A percentile compares a stretch with the other conserved stretches of the same genome.
Evolutionary conservation across 2,113 vertebrate species (phyloP).

Genomic region (Leuciscus idus): DNA sequence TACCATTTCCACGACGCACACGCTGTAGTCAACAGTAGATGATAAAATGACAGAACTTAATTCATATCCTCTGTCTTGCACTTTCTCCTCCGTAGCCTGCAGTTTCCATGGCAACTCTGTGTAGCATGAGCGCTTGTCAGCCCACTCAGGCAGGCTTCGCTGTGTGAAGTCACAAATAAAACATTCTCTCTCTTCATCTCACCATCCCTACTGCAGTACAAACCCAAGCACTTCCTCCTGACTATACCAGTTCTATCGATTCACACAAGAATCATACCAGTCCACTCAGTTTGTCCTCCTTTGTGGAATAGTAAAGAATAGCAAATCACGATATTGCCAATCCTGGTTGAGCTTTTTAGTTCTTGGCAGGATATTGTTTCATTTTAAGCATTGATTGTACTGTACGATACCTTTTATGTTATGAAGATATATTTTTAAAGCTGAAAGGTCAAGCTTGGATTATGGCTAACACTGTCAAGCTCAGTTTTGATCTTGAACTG

Average conservation of each 20-base stretch:
- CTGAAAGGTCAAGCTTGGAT: too few relatives aligned
- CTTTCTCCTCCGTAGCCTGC: constrained; percentile 64
- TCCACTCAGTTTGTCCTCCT: constrained; percentile 15
- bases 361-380: not conserved
- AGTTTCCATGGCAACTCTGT: constrained; percentile 78
- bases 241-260: constrained; percentile 35
- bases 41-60: constrained; percentile 64
- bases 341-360: not conserved
- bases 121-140: constrained; percentile 76
- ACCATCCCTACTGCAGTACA: constrained; percentile 41
- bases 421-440: not conserved
- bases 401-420: not conserved
- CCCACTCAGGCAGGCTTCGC: constrained; percentile 72
- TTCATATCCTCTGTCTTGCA: constrained; percentile 65
- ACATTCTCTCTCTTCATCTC: constrained; percentile 54
- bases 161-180: constrained; percentile 64
- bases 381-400: not conserved
- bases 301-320: not conserved
- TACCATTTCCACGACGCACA: constrained; percentile 46
- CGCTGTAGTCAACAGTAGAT: constrained; percentile 53
- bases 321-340: not conserved
- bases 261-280: constrained; percentile 7
- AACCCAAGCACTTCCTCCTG: constrained; percentile 52
- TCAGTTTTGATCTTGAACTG: not conserved
- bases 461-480: not conserved